Evolutionary conservation across 1,140 invertebrate species (phyloP), one percentile per base, ranked within the genome.

Genomic region (Trichonephila clavata): DNA sequence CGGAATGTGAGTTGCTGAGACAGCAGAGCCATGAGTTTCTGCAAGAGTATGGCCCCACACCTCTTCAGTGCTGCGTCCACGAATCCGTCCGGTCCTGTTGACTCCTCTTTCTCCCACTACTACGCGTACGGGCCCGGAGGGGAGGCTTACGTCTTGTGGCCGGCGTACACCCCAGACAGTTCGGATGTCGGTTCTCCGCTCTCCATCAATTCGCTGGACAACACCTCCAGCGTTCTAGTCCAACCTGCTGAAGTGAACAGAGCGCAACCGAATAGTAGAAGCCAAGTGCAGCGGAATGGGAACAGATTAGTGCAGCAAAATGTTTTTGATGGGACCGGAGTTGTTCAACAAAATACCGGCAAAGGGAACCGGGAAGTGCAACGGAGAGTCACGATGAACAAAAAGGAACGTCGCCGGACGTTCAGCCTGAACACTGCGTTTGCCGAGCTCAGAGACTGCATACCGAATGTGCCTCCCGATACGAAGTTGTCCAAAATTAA

Each of bases 341-440:
- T 27, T 24, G 43, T 88, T 5, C 94, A 94, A 83, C 90, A 92
- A 32, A 90, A 94, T 50, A 57, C 24, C 14, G 83, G n/a, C 16
- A n/a, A n/a, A 1, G 88, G 77, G 6, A 43, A 20, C 21, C 83
- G 43, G 7, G 16, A 32, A 50, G 43, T 88, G 8, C 94, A 94
- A 83, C 90, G 94, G 43, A 90, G 95, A 65, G 92, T 87, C 39
- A 95, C 94, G 6, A 98, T 98, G 57, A 99, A 99, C 95, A 98
- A 98, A 96, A 99, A 99, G 95, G 99, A 99, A 95, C 96, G 98
- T 68, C 96, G 98, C 95, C 95, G 97, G 90, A 99, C 99, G 0
- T 98, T 98, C 95, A 98, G 98, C 94, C 99, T 99, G 94, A 99
- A 99, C 96, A 98, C 97, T 93, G 99, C 98, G 0, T 99, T 99